A percentile compares a stretch with the other conserved stretches of the same genome.
These are phyloP conservation scores for Calliopsis andreniformis DNA, from an alignment of 1,140 invertebrate genomes.

Conservation along the genomic window DNA sequence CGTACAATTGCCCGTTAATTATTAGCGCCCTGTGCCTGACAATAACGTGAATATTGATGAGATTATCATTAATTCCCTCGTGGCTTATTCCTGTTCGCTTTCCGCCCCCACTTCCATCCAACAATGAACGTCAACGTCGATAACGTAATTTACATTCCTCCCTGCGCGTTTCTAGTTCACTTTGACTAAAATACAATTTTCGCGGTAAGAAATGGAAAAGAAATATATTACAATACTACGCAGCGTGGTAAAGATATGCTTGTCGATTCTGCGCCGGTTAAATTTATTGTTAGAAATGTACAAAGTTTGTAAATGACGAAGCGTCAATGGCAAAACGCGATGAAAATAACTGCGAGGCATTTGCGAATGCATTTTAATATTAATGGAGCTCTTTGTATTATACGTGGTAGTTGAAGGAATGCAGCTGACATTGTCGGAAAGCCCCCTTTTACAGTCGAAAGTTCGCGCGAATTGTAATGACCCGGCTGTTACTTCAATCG, in stretches of 20 bases:
- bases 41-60: constrained; percentile 77
- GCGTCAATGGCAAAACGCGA: not conserved
- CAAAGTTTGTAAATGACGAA: not conserved
- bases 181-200: not conserved
- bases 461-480: not conserved
- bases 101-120: constrained; percentile 7
- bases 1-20: constrained; percentile 76
- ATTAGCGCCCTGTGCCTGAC: constrained; percentile 70
- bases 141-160: not conserved
- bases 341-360: not conserved
- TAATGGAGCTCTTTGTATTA: constrained; percentile 4
- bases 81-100: constrained; percentile 52
- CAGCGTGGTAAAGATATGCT: not conserved
- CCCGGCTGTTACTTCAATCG: constrained; percentile 6
- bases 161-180: not conserved
- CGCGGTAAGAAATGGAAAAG: not conserved
- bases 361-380: not conserved
- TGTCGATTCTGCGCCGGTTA: not conserved
- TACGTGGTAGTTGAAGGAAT: not conserved
- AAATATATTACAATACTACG: not conserved
- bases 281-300: not conserved
- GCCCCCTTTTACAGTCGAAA: not conserved
- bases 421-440: not conserved
- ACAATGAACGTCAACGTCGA: constrained; percentile 19
- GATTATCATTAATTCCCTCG: constrained; percentile 78